Conservation (phyloP, 1,140 invertebrate genomes). For the Leptopilina clavipes region DNA sequence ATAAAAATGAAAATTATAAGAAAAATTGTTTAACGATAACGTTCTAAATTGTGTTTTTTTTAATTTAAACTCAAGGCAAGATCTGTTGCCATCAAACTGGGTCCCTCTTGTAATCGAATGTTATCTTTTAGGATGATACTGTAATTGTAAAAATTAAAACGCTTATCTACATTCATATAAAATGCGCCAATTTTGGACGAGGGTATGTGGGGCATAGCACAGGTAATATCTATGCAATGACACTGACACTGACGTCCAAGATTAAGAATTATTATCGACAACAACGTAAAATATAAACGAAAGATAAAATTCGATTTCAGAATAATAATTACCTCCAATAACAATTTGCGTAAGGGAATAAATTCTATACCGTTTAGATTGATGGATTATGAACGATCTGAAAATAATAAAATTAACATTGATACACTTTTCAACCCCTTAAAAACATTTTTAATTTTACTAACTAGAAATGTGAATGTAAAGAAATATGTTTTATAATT, state of each 20-base stretch:
- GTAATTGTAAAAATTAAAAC: neutral
- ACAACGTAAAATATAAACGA: neutral
- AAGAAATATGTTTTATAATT: too few relatives aligned
- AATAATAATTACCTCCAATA: neutral
- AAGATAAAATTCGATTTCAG: neutral
- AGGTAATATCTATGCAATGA: slow-evolving; percentile 3
- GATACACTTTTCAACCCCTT: too few relatives aligned
- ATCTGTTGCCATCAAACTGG: slow-evolving; percentile 38
- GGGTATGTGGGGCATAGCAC: neutral
- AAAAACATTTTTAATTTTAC: too few relatives aligned
- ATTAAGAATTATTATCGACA: neutral
- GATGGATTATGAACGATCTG: too few relatives aligned
- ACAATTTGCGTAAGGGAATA: slow-evolving; percentile 14
- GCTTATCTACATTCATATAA: neutral
- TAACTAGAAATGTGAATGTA: too few relatives aligned
- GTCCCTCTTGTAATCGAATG: neutral
- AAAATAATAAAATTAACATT: too few relatives aligned
- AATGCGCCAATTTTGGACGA: neutral
- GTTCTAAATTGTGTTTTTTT: neutral
- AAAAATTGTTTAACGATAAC: too few relatives aligned
- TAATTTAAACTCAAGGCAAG: neutral
- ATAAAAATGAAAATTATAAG: neutral
- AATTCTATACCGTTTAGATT: too few relatives aligned
- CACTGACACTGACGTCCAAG: neutral
- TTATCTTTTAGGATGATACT: slow-evolving; percentile 35